Conservation (phyloP, 2,888 invertebrate species). For the Mythimna albipuncta region DNA sequence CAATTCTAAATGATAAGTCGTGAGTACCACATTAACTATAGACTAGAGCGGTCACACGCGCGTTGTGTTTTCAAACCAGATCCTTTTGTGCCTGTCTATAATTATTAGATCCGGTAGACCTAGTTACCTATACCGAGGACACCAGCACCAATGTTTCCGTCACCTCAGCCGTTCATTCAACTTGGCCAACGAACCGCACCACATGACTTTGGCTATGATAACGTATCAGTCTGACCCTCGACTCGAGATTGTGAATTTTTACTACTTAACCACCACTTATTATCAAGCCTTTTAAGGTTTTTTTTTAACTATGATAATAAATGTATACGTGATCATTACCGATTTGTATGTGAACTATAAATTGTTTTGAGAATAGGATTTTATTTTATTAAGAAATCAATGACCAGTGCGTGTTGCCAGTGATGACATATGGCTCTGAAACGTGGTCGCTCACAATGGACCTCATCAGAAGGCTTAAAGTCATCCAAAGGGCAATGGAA, state of each 20-base stretch:
- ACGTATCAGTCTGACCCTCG: slow-evolving; percentile 57
- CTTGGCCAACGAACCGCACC: slow-evolving; percentile 69
- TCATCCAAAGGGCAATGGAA: no score
- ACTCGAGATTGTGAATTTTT: slow-evolving; percentile 58
- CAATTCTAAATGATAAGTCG: background rate
- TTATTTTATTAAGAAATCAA: no score
- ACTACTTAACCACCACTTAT: slow-evolving; percentile 33
- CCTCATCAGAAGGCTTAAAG: no score
- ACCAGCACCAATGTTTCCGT: slow-evolving; percentile 24
- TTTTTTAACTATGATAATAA: slow-evolving; percentile 29
- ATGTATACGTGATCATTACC: slow-evolving; percentile 15
- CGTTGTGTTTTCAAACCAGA: background rate
- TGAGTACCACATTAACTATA: background rate
- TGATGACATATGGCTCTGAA: no score
- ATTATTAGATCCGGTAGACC: slow-evolving; percentile 1
- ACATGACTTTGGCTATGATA: slow-evolving; percentile 55
- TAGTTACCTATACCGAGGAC: background rate
- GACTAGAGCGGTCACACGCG: background rate
- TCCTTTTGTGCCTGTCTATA: background rate
- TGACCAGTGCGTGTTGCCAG: no score
- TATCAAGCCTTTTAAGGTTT: slow-evolving; percentile 34
- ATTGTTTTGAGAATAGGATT: background rate
- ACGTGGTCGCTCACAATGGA: no score
- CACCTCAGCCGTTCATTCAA: slow-evolving; percentile 49
- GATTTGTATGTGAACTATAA: slow-evolving; percentile 20